Evolutionary conservation across 2,797 vertebrate genomes (phyloP).

Genomic region (Sebastes reedi): DNA sequence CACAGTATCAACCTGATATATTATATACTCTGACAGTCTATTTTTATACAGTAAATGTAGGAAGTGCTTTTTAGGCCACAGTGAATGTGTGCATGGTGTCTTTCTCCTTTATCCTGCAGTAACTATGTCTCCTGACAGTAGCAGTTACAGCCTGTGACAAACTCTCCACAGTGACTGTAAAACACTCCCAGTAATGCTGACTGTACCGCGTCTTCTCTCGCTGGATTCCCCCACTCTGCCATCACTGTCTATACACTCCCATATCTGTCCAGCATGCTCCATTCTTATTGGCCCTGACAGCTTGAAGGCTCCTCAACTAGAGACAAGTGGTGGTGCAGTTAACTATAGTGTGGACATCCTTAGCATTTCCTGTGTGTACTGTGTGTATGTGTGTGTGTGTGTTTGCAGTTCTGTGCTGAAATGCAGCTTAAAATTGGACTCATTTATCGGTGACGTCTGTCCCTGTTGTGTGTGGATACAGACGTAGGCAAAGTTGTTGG

Average conservation of each 20-base stretch:
- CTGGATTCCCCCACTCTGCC: constrained; percentile 36
- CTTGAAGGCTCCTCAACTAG: constrained; percentile 43
- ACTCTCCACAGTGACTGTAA: constrained; percentile 53
- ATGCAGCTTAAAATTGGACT: not conserved
- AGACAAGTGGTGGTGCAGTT: constrained; percentile 19
- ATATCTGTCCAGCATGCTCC: constrained; percentile 27
- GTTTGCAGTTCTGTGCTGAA: constrained; percentile 4
- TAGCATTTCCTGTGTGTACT: not conserved
- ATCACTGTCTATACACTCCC: constrained; percentile 28
- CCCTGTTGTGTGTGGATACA: not conserved
- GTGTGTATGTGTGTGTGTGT: not conserved
- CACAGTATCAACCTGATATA: not conserved
- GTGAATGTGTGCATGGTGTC: not conserved
- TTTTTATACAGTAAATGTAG: not conserved
- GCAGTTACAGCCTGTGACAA: constrained; percentile 54
- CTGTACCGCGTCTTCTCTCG: constrained; percentile 14
- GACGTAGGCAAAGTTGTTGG: too few species aligned
- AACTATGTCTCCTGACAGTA: constrained; percentile 48
- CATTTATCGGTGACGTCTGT: constrained; percentile 1
- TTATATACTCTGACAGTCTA: not conserved
- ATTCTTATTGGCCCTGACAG: constrained; percentile 46
- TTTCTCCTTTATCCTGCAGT: constrained; percentile 37
- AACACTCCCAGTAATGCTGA: constrained; percentile 58
- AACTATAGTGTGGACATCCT: constrained; percentile 22
- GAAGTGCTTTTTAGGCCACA: not conserved